Conservation (phyloP, 2,113 vertebrate genomes). For the Gavialis gangeticus region DNA sequence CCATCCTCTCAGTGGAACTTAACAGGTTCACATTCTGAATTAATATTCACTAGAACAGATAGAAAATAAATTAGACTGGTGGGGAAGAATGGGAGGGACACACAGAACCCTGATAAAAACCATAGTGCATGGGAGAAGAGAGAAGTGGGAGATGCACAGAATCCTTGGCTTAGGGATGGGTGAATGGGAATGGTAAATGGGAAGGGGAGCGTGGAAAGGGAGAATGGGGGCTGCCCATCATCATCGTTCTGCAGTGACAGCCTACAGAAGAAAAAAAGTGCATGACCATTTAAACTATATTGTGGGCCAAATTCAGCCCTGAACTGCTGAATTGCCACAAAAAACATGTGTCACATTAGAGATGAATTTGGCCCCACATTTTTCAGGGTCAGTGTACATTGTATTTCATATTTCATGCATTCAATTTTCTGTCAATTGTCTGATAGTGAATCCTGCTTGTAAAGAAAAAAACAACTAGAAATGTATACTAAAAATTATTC, state of each 20-base stretch:
- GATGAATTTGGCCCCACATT: neutral
- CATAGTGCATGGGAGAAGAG: no score
- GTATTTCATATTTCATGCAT: neutral
- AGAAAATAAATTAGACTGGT: neutral
- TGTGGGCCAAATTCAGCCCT: neutral
- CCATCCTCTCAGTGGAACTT: neutral
- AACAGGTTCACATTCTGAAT: neutral
- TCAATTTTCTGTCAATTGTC: rapidly evolving
- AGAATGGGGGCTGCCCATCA: neutral
- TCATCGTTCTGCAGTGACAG: no score
- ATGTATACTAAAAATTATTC: no score
- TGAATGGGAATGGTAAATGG: neutral
- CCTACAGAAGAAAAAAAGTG: neutral
- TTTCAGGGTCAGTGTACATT: neutral
- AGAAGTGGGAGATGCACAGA: neutral
- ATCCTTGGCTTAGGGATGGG: neutral
- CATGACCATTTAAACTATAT: neutral
- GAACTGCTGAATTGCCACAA: constrained; percentile 21
- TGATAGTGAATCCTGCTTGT: neutral
- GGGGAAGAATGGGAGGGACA: neutral
- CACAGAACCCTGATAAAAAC: neutral
- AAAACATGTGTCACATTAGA: neutral
- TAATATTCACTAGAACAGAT: rapidly evolving
- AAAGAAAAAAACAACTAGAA: no score
- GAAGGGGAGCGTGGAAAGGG: neutral